Base-by-base conservation (phyloP, 2,888 invertebrate genomes). In the Dasypolia templi region DNA sequence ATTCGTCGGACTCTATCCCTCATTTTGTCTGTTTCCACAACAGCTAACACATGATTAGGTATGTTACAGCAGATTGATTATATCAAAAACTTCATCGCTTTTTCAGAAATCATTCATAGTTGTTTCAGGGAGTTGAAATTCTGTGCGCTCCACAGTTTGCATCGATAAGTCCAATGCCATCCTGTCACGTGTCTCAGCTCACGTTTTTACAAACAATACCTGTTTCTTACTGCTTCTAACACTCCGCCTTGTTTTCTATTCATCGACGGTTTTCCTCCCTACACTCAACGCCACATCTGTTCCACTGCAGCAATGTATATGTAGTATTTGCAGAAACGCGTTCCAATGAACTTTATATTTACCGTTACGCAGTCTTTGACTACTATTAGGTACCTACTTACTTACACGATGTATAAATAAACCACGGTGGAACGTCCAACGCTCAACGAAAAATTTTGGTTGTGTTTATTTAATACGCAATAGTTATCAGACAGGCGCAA, bases 201-300 rank as follows among this genome's bases (percentile, higher is more conserved):
- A 85, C 83, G 85, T 85, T 76, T 72, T 76, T 44, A 76, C 59
- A 66, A 79, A 79, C 63, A 74, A 73, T n/a, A 82, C 29, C 62
- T 6, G 68, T 68, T 29, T 62, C 32, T 39, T 68, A 72, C 64
- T 68, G 56, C 59, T 53, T 35, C 58, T 44, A 58, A 35, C 9
- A 29, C n/a, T 5, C 53, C 51, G 68, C 71, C 42, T 14, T 35
- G 29, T 55, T 46, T 51, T n/a, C 1, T 39, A 68, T 81, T 14
- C 83, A 78, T 66, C 35, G 81, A 42, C 42, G 9, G 44, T 32
- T 64, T 49, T 6, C 22, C n/a, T 61, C 0, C 22, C 19, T 22
- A 46, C 7, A 29, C 0, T 39, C 6, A 3, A 26, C 14, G 6
- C 14, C 14, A 35, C 12, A 29, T 42, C 1, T 0, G 12, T 44